phyloP scores from a whole-genome alignment of 2,797 vertebrate species.

The Apodemus agrarius region DNA sequence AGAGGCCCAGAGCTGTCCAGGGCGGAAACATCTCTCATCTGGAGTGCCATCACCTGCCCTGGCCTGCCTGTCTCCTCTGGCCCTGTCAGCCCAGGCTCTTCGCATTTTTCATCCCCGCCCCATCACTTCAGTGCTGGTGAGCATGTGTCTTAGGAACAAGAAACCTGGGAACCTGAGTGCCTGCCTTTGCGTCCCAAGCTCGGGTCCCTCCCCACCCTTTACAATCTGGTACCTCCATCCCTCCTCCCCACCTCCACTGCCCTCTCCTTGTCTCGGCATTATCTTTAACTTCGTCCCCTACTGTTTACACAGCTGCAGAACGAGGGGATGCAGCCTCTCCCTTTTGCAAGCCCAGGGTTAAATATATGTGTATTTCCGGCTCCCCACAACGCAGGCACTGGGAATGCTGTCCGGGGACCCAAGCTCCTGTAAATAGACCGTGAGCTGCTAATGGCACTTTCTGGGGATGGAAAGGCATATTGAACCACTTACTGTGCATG shows the following conservation, averaged over 20 bases:
- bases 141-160: not conserved
- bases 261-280: slow-evolving; percentile 4
- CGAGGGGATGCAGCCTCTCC: slow-evolving; percentile 56
- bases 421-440: slow-evolving; percentile 40
- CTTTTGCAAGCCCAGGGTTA: slow-evolving; percentile 47
- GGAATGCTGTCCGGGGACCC: slow-evolving; percentile 19
- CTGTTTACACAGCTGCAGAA: slow-evolving; percentile 82
- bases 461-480: not conserved
- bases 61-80: not conserved
- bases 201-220: not conserved
- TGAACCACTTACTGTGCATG: not conserved
- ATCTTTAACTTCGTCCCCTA: slow-evolving; percentile 40
- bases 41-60: not conserved
- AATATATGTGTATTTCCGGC: slow-evolving; percentile 67
- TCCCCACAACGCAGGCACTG: slow-evolving; percentile 52
- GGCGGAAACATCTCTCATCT: not conserved
- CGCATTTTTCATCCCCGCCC: not conserved
- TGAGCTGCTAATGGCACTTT: not conserved
- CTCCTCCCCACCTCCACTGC: not conserved
- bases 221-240: not conserved
- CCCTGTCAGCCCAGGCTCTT: not conserved
- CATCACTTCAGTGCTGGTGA: not conserved
- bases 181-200: not conserved
- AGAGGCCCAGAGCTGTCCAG: not conserved
- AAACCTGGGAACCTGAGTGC: not conserved